Conservation (phyloP, 2,113 vertebrate species). For the Muntiacus reevesi region DNA sequence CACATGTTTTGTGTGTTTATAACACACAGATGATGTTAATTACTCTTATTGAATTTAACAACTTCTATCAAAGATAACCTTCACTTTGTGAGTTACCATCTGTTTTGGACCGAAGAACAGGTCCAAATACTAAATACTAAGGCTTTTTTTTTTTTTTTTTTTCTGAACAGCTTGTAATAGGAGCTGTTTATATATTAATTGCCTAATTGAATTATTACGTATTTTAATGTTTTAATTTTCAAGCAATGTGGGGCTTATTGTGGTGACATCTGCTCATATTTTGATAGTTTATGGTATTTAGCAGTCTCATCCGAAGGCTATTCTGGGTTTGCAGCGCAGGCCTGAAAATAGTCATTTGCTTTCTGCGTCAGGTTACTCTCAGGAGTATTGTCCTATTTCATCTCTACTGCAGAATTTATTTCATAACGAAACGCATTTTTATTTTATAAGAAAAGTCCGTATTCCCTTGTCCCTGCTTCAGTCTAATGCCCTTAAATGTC, state of each 20-base stretch:
- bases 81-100: slow-evolving; percentile 60
- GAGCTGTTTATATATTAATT: slow-evolving; percentile 56
- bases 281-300: slow-evolving; percentile 35
- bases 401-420: neutral
- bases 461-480: neutral
- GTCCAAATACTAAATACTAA: neutral
- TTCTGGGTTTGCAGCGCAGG: neutral
- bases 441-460: neutral
- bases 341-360: neutral
- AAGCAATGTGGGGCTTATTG: slow-evolving; percentile 41
- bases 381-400: neutral
- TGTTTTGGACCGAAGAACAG: slow-evolving; percentile 35
- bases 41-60: slow-evolving; percentile 25
- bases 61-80: slow-evolving; percentile 40
- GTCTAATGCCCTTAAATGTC: neutral
- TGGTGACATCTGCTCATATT: slow-evolving; percentile 49
- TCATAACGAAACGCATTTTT: neutral
- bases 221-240: slow-evolving; percentile 44
- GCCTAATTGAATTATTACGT: slow-evolving; percentile 51
- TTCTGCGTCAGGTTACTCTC: neutral
- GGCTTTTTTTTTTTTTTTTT: neutral
- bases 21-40: slow-evolving; percentile 36
- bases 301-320: neutral
- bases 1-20: neutral
- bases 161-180: slow-evolving; percentile 56